Evolutionary conservation across 2,113 vertebrate species (phyloP).

Genomic region (Ceyx margarethae): DNA sequence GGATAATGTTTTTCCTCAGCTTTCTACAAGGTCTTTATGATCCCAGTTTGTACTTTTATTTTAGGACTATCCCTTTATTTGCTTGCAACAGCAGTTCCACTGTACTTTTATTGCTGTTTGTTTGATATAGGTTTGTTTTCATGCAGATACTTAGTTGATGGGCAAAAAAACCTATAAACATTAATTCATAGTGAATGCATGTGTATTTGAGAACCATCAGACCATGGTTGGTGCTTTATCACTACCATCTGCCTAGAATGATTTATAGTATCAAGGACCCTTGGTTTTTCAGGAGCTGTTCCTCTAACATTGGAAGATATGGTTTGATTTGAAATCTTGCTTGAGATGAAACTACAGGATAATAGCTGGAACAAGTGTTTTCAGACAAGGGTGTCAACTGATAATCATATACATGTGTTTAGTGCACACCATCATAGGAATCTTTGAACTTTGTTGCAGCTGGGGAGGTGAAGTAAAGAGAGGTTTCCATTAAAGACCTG

Average conservation of each 20-base stretch:
- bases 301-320: neutral
- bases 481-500: neutral
- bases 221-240: neutral
- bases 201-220: neutral
- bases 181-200: neutral
- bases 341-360: neutral
- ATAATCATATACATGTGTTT: neutral
- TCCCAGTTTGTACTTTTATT: neutral
- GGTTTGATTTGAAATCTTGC: neutral
- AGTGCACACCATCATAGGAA: neutral
- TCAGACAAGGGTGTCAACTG: neutral
- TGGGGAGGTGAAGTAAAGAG: neutral
- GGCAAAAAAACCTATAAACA: neutral
- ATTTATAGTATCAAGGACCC: neutral
- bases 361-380: neutral
- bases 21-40: neutral
- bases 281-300: neutral
- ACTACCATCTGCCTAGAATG: neutral
- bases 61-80: neutral
- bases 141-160: neutral
- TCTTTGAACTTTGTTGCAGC: neutral
- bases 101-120: neutral
- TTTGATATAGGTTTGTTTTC: neutral
- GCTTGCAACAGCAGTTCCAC: neutral
- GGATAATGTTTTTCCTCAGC: neutral